phyloP scores from a whole-genome alignment of 2,888 invertebrate species.

The Napeogenes inachia region DNA sequence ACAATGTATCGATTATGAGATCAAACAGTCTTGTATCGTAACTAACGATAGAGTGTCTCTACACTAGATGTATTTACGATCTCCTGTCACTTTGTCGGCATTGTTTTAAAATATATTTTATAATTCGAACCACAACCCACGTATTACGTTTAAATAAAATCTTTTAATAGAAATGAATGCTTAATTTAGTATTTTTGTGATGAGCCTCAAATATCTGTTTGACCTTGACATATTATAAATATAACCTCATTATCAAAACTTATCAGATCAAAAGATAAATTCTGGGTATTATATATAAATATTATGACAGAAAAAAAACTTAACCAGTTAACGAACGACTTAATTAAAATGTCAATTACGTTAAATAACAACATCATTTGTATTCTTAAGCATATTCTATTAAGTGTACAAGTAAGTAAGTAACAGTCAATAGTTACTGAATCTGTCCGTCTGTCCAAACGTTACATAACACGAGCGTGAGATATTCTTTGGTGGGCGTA shows the following conservation, averaged over 20 bases:
- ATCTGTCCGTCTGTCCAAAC: conserved; percentile 48
- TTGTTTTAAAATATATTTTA: too few species aligned
- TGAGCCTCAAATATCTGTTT: conserved; percentile 22
- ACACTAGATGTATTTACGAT: background rate
- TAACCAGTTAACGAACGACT: background rate
- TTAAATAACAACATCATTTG: conserved; percentile 4
- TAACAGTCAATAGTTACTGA: conserved; percentile 56
- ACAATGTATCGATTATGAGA: conserved; percentile 38
- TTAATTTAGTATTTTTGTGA: background rate
- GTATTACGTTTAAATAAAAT: too few species aligned
- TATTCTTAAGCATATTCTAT: background rate
- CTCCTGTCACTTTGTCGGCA: too few species aligned
- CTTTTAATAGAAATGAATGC: background rate
- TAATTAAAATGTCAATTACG: conserved; percentile 5
- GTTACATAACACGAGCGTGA: conserved; percentile 70
- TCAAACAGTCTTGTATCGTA: conserved; percentile 7
- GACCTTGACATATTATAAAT: conserved; percentile 33
- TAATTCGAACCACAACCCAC: too few species aligned
- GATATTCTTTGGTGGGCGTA: conserved; percentile 74
- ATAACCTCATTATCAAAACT: conserved; percentile 28
- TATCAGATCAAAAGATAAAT: conserved; percentile 21
- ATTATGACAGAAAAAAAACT: background rate
- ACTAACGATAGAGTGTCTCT: background rate
- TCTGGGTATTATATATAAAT: conserved; percentile 10
- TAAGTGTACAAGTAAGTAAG: conserved; percentile 36